Conservation (phyloP, 2,888 invertebrate species). For the Ptychoptera contaminata region DNA sequence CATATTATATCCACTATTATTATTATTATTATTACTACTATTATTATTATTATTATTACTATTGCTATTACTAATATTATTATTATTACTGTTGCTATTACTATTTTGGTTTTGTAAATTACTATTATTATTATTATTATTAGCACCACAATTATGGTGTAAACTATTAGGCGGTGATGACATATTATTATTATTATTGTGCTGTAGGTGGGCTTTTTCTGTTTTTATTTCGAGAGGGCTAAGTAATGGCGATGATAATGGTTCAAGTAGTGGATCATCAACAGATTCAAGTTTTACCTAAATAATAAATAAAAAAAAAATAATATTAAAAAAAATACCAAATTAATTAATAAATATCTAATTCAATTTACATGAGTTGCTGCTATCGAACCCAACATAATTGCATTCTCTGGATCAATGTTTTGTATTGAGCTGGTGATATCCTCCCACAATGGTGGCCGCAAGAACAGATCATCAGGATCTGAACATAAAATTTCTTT, state of each 20-base stretch:
- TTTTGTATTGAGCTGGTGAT: constrained; percentile 81
- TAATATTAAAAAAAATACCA: not conserved
- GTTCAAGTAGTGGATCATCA: constrained; percentile 43
- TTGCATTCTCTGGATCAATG: constrained; percentile 78
- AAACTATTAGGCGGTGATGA: constrained; percentile 20
- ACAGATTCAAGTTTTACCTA: constrained; percentile 70
- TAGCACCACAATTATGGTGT: constrained; percentile 20
- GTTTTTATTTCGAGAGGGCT: constrained; percentile 70
- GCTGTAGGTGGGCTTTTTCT: constrained; percentile 38
- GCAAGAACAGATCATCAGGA: constrained; percentile 66
- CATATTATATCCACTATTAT: constrained; percentile 12
- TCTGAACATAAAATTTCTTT: constrained; percentile 16
- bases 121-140: constrained; percentile 23
- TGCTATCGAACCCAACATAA: constrained; percentile 54
- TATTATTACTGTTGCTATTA: constrained; percentile 7
- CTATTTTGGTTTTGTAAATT: constrained; percentile 15
- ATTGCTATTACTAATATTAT: constrained; percentile 8
- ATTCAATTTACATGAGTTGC: constrained; percentile 25
- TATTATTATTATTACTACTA: constrained; percentile 8
- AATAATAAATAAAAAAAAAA: not conserved
- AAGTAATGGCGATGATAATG: constrained; percentile 51
- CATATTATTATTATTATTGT: constrained; percentile 11
- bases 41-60: constrained; percentile 17
- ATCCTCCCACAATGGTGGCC: constrained; percentile 83
- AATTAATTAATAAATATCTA: not conserved